phyloP scores from a whole-genome alignment of 2,888 invertebrate genomes.

The Harmothoe impar region DNA sequence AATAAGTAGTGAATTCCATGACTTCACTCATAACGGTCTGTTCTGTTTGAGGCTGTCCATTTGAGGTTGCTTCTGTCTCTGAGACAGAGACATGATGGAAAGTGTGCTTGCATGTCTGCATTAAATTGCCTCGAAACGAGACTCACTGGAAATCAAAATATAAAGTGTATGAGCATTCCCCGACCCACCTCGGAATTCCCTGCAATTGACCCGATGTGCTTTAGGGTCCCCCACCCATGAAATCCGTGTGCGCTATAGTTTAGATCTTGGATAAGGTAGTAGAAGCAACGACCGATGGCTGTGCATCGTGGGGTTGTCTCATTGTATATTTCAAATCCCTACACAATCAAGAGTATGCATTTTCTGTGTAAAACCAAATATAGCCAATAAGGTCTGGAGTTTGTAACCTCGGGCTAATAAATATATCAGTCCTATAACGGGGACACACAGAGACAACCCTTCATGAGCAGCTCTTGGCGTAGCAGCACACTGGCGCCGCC shows the following conservation, averaged over 20 bases:
- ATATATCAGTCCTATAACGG: neutral
- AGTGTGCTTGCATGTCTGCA: neutral
- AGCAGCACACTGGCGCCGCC: constrained; percentile 26
- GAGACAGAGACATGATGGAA: neutral
- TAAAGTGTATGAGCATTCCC: neutral
- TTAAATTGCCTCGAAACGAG: neutral
- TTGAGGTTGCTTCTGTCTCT: neutral
- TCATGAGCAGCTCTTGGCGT: neutral
- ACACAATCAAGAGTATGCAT: neutral
- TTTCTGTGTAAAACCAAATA: neutral
- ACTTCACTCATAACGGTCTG: neutral
- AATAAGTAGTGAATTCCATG: neutral
- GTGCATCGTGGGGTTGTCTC: neutral
- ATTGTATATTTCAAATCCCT: neutral
- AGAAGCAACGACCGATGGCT: constrained; percentile 20
- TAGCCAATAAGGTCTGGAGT: too few relatives aligned
- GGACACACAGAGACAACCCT: neutral
- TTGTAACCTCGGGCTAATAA: too few relatives aligned
- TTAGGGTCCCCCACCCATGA: neutral
- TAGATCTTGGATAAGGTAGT: constrained; percentile 22
- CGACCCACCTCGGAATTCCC: neutral
- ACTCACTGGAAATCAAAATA: neutral
- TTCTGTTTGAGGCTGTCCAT: neutral
- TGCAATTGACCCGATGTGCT: neutral
- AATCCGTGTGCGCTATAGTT: neutral